phyloP scores from a whole-genome alignment of 1,140 invertebrate genomes.

The Pseudomyrmex concolor region DNA sequence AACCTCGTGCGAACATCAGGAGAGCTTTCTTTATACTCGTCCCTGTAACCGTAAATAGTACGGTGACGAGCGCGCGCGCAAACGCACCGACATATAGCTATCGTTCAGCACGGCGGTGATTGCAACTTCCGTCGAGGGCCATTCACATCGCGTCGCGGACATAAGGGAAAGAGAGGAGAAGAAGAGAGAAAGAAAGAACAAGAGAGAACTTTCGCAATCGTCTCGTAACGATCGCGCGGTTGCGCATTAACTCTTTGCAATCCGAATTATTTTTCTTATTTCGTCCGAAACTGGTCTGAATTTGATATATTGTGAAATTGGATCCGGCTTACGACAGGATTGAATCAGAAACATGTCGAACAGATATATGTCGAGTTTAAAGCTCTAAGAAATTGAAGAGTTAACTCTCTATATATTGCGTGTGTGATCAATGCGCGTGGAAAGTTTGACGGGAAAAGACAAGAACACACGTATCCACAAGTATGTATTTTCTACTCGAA shows the following conservation, averaged over 20 bases:
- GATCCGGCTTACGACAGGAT: not conserved
- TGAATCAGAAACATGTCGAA: not conserved
- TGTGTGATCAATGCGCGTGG: not conserved
- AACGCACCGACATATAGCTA: constrained; percentile 48
- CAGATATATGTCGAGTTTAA: too few relatives aligned
- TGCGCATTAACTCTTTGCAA: not conserved
- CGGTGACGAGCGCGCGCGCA: constrained; percentile 4
- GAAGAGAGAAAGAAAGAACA: not conserved
- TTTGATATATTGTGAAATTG: not conserved
- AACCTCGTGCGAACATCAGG: not conserved
- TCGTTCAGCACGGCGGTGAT: constrained; percentile 59
- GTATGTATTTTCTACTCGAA: not conserved
- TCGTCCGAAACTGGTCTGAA: not conserved
- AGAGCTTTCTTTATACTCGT: constrained; percentile 16
- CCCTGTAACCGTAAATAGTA: constrained; percentile 39
- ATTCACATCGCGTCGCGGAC: constrained; percentile 56
- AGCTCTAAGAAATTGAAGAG: not conserved
- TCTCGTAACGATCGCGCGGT: constrained; percentile 12
- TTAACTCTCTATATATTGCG: constrained; percentile 13
- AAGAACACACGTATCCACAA: not conserved
- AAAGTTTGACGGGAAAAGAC: not conserved
- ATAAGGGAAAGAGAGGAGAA: not conserved
- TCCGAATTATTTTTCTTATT: constrained; percentile 1
- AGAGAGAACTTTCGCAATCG: constrained; percentile 30
- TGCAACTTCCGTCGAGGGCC: constrained; percentile 69